Conservation (phyloP, 2,113 vertebrate species). For the Willisornis vidua region DNA sequence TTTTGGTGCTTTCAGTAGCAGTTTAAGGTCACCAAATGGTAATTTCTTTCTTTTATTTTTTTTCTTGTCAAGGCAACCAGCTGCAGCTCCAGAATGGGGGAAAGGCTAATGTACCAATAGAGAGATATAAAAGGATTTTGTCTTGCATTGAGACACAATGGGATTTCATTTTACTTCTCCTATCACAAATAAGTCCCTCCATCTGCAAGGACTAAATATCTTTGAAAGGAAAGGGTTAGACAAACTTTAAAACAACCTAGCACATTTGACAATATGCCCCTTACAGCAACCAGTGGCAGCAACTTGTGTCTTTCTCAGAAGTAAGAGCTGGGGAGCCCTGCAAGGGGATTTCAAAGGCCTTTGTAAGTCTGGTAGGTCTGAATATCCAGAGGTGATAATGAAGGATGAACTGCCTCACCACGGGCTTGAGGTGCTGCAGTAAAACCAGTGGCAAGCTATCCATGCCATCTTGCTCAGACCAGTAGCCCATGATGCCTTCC, state of each 20-base stretch:
- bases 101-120: accelerated
- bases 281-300: neutral
- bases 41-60: neutral
- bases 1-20: neutral
- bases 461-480: neutral
- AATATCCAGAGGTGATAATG: neutral
- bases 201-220: neutral
- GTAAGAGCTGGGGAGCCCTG: neutral
- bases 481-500: neutral
- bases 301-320: neutral
- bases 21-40: neutral
- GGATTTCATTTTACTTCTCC: neutral
- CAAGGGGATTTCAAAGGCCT: neutral
- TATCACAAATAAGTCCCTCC: neutral
- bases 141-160: neutral
- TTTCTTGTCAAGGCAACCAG: neutral
- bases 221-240: neutral
- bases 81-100: neutral
- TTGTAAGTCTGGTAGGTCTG: neutral
- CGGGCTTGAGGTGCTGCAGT: neutral
- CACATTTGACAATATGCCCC: neutral
- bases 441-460: neutral
- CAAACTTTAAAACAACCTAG: neutral
- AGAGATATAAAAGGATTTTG: neutral
- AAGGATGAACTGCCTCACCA: neutral